Conservation (phyloP, 2,113 vertebrate species). For the Embiotoca jacksoni region DNA sequence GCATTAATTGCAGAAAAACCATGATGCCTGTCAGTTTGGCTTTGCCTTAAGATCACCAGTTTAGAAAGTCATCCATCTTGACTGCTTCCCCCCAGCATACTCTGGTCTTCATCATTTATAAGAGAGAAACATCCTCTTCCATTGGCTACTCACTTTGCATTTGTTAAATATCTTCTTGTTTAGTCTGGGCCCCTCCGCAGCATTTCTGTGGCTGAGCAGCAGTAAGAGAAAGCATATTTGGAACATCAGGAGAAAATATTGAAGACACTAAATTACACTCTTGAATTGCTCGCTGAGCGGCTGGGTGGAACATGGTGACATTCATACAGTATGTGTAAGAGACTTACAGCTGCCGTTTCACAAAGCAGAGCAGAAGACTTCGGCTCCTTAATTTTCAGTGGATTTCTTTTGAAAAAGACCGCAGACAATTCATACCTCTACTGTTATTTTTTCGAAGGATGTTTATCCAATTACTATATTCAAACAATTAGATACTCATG, state of each 20-base stretch:
- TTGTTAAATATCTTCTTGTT: slow-evolving; percentile 49
- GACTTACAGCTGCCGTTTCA: slow-evolving; percentile 14
- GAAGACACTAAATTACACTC: slow-evolving; percentile 54
- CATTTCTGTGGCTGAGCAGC: slow-evolving; percentile 62
- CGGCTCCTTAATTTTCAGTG: background rate
- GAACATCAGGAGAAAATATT: slow-evolving; percentile 50
- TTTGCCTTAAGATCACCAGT: slow-evolving; percentile 10
- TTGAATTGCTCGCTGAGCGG: slow-evolving; percentile 37
- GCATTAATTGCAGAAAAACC: background rate
- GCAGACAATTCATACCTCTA: background rate
- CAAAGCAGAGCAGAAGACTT: slow-evolving; percentile 7
- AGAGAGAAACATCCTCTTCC: slow-evolving; percentile 11
- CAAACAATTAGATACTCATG: no score
- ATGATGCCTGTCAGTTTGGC: background rate
- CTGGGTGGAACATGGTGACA: slow-evolving; percentile 21
- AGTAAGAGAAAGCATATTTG: slow-evolving; percentile 50
- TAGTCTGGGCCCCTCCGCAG: slow-evolving; percentile 37
- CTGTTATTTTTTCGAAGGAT: background rate
- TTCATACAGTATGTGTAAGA: slow-evolving; percentile 9
- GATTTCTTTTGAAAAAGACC: background rate
- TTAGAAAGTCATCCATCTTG: background rate
- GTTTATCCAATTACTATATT: background rate
- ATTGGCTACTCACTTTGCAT: slow-evolving; percentile 22
- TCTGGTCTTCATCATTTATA: slow-evolving; percentile 7
- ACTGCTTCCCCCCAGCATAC: background rate